phyloP scores from a whole-genome alignment of 1,140 invertebrate genomes.

The Ephestia elutella region DNA sequence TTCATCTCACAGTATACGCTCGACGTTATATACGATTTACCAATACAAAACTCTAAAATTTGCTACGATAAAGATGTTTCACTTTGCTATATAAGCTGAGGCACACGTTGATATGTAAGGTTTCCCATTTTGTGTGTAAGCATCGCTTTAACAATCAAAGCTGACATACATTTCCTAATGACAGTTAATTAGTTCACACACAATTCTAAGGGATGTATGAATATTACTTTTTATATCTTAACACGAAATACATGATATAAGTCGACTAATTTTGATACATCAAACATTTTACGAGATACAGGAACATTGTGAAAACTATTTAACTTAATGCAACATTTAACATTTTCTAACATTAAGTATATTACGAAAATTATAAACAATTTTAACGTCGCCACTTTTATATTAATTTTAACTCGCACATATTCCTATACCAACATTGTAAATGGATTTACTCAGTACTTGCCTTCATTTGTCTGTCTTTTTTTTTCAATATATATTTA shows the following conservation, averaged over 20 bases:
- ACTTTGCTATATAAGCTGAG: conserved; percentile 69
- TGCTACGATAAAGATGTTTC: conserved; percentile 63
- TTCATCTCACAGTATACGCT: conserved; percentile 52
- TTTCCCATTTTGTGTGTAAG: conserved; percentile 44
- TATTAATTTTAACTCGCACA: not conserved
- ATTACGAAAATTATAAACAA: not conserved
- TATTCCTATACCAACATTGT: not conserved
- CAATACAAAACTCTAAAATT: conserved; percentile 66
- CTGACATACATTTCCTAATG: conserved; percentile 42
- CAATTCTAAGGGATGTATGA: conserved; percentile 17
- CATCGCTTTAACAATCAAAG: conserved; percentile 61
- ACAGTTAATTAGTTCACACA: conserved; percentile 24
- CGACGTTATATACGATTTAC: conserved; percentile 37
- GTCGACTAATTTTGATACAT: conserved; percentile 21
- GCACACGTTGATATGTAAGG: conserved; percentile 72
- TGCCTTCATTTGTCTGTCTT: not conserved
- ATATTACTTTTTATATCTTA: conserved; percentile 19
- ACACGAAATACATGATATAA: conserved; percentile 31
- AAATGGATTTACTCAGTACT: not conserved
- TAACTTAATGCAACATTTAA: conserved; percentile 24
- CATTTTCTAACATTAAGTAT: not conserved
- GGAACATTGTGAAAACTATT: conserved; percentile 49
- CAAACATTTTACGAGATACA: conserved; percentile 41
- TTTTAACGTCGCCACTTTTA: not conserved
- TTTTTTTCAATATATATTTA: not conserved